Percentiles rank a stretch among this genome's conserved stretches.
Conservation (phyloP, 2,113 vertebrate genomes). For the Hystrix cristata region DNA sequence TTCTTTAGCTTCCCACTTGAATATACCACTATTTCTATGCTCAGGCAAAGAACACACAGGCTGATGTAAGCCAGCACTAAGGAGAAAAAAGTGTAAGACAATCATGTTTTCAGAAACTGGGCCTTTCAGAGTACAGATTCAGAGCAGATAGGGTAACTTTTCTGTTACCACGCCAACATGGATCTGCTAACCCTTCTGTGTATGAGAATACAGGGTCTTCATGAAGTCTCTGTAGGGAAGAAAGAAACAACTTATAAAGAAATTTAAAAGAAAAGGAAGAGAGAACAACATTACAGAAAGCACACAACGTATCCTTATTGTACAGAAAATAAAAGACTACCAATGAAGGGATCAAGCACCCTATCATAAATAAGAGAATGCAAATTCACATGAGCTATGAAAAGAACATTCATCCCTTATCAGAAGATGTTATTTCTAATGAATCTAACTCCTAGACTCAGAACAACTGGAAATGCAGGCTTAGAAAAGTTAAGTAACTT, state of each 20-base stretch:
- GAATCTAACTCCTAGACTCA: not conserved
- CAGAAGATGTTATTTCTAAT: constrained; percentile 1
- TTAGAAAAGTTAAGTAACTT: not conserved
- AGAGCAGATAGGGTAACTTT: not conserved
- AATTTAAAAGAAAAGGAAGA: not conserved
- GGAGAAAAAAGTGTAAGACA: not conserved
- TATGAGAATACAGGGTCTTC: constrained; percentile 43
- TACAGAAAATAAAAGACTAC: constrained; percentile 12
- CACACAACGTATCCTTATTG: not conserved
- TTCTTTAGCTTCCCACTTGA: constrained; percentile 34
- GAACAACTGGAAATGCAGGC: not conserved
- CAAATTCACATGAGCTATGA: not conserved
- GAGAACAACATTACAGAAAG: not conserved
- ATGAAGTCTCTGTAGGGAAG: constrained; percentile 19
- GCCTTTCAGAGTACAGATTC: not conserved
- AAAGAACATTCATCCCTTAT: not conserved
- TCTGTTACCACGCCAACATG: not conserved
- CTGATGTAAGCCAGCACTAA: not conserved
- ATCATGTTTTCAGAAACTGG: not conserved
- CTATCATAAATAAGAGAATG: not conserved
- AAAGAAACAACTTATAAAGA: constrained; percentile 26
- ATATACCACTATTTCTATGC: not conserved
- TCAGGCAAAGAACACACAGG: not conserved
- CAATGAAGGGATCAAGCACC: not conserved
- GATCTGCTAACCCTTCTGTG: constrained; percentile 1